Base-by-base conservation (phyloP, 2,888 invertebrate species). In the Diarsia brunnea region DNA sequence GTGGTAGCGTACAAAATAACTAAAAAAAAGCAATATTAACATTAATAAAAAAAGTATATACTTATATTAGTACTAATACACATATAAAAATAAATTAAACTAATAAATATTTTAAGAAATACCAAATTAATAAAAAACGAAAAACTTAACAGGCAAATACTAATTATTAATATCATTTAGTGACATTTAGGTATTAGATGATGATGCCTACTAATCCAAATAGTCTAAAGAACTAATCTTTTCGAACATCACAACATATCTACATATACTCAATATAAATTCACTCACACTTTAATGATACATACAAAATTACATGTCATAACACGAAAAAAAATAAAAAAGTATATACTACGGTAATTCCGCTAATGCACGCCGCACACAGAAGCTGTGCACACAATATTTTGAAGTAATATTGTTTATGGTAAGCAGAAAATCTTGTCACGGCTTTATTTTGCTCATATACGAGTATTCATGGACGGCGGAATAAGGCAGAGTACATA, bases 381-480 rank as follows among this genome's bases (percentile, higher is more conserved):
- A 64, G 70, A 69, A 74, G 69, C 70, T 73, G 69, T 81, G 78
- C 84, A 85, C 84, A 88, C 89, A 88, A 89, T 90, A 89, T 92
- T 92, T 91, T 89, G 89, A 90, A 92, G 93, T 94, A 93, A 95
- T 93, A 95, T 94, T 95, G 94, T 95, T 95, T 95, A 95, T 95
- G 95, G 89, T 95, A 95, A 95, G 95, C 92, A 93, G 95, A 94
- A 94, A 95, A 94, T 95, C 95, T 95, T 95, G 95, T 95, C 94
- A 88, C 90, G 91, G 90, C 90, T 92, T 90, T 91, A 92, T 92
- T 91, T 88, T 83, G 85, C 89, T 81, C 87, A 87, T 90, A 90
- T 89, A 85, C 69, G 80, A 84, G 83, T 87, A 87, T 89, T 89
- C 88, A 86, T 84, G 83, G 85, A 81, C 69, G 75, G 69, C 69